Evolutionary conservation across 2,113 vertebrate genomes (phyloP), one percentile per base, ranked within the genome.

Genomic region (Uropsilus gracilis): DNA sequence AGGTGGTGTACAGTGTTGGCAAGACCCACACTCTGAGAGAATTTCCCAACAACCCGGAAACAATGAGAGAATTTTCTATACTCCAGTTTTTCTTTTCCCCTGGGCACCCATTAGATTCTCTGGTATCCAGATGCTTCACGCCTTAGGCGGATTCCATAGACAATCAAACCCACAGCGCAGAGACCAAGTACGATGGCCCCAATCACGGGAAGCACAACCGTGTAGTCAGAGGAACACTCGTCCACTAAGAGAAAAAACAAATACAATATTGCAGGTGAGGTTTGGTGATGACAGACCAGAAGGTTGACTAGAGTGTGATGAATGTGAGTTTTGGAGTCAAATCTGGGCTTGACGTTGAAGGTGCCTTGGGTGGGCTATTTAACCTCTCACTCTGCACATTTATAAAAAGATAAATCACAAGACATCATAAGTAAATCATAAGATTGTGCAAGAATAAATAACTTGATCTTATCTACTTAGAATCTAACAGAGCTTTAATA

Each of bases 61-160:
- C 1, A 30, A 39, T 37, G 37, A 75, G 90, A 24, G 28, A 44
- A 32, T 87, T 77, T 75, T 90, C 57, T 64, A 44, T 55, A 64
- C 32, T 11, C 72, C 46, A 30, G 50, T 30, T 81, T 64, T n/a
- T 26, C 71, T 81, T 93, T 48, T 50, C 48, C 32, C 64, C 57
- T 37, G 48, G 37, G 63, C 16, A 57, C 32, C 50, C 18, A 6
- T 93, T 94, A 98, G 86, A 97, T 96, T 84, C 96, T 96, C 86
- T 98, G 96, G 86, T 98, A 98, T 77, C 86, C 97, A 6, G 86
- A 86, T 53, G 93, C 87, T 85, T 86, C 93, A 3, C 34, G 83
- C 48, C 82, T 95, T 37, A 95, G 90, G 48, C 64, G 95, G 83
- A 96, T 53, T 64, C 42, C 80, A n/a, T 86, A 97, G 61, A 98